Base-by-base conservation (phyloP, 2,113 vertebrate species). In the Turnix velox region DNA sequence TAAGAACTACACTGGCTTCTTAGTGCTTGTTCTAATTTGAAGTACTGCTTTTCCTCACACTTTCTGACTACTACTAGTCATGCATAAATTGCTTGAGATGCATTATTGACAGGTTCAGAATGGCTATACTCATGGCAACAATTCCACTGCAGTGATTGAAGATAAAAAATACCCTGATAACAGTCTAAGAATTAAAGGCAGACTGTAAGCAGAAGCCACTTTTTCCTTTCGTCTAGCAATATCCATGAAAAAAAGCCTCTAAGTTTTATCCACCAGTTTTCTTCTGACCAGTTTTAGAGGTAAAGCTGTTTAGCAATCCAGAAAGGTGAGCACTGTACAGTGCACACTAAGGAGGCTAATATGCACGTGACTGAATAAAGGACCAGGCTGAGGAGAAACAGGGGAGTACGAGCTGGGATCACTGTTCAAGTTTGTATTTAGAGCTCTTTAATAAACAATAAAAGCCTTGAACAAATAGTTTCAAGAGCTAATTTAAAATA, bases 381-480 rank as follows among this genome's bases (percentile, higher is more conserved):
- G 33, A 58, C 14, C 27, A 12, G 4, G 63, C 69, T 90, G 62
- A 75, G 42, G 49, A 93, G 12, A 84, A 7, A 67, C 8, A 63
- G 66, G 10, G 18, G 79, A 74, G 31, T 66, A 85, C 14, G 18
- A 49, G 17, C 25, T 68, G 43, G 52, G 11, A 51, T 71, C 85
- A 55, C 8, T 72, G 49, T 71, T 90, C 23, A 49, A 76, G 20
- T 30, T 83, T 33, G 77, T 46, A 37, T 62, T 84, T 63, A 84
- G 30, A 84, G 43, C 58, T 84, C 39, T 87, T 92, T 30, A 77
- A 62, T 12, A 69, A 91, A 92, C 87, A 95, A 78, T 67, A 84
- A 92, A 91, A 87, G 31, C 31, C 52, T 79, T 89, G 52, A 94
- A 82, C 78, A 91, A 96, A 94, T 40, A 87, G 61, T 81, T 94